These are phyloP conservation scores for Condylura cristata DNA, from an alignment of 2,113 vertebrate species.

Conservation along the genomic window DNA sequence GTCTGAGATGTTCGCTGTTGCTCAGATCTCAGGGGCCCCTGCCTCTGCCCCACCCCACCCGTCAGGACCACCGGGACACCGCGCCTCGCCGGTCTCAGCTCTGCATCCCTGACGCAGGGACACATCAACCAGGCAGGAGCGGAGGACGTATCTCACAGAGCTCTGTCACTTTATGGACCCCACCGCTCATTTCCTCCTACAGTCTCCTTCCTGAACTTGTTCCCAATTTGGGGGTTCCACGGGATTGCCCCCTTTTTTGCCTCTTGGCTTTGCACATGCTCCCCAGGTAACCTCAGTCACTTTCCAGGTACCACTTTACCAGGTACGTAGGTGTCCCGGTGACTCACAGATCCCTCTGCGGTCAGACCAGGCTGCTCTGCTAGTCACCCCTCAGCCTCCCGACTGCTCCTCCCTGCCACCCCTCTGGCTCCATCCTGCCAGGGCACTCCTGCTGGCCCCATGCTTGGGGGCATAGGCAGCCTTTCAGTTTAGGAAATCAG, in stretches of 20 bases:
- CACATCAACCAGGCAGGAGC: background rate
- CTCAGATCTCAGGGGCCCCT: no score
- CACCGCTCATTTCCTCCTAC: background rate
- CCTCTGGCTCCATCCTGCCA: background rate
- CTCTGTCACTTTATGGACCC: background rate
- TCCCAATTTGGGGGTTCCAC: background rate
- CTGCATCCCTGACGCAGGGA: background rate
- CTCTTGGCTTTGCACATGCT: background rate
- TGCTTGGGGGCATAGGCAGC: background rate
- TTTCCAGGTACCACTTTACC: background rate
- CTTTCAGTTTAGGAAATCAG: background rate
- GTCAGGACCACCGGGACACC: no score
- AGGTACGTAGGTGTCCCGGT: fast-evolving
- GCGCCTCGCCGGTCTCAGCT: no score
- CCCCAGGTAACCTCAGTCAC: background rate
- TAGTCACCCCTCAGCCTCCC: background rate
- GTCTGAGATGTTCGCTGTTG: no score
- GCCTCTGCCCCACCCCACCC: no score
- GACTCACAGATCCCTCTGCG: background rate
- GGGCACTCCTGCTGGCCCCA: background rate
- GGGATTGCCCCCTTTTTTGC: background rate
- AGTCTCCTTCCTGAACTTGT: background rate
- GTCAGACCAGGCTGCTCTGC: no score
- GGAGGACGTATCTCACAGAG: background rate
- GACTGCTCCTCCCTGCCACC: background rate